These are phyloP conservation scores for Tortricodes alternella DNA, from an alignment of 2,888 invertebrate genomes.

Conservation along the genomic window DNA sequence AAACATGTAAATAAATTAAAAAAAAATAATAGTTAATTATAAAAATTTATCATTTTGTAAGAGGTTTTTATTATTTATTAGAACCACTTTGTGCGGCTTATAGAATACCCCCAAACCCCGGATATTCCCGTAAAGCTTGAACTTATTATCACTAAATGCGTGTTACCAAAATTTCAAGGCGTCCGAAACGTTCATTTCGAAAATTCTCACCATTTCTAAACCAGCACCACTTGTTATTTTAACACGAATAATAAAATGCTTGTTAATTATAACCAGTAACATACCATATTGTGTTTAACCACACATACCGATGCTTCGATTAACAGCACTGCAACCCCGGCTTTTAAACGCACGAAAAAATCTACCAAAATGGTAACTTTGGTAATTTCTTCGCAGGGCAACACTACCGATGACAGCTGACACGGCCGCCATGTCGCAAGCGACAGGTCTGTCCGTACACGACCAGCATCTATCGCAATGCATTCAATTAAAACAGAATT, in stretches of 20 bases:
- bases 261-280: slow-evolving; percentile 37
- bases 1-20: background rate
- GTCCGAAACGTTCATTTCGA: slow-evolving; percentile 2
- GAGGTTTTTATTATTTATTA: no score
- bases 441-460: slow-evolving; percentile 68
- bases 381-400: slow-evolving; percentile 84
- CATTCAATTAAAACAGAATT: slow-evolving; percentile 77
- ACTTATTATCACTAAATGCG: background rate
- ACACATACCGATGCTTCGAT: slow-evolving; percentile 48
- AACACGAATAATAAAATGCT: slow-evolving; percentile 46
- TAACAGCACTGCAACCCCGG: slow-evolving; percentile 57
- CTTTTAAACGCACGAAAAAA: slow-evolving; percentile 40
- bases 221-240: slow-evolving; percentile 78
- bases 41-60: background rate
- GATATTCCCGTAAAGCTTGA: background rate
- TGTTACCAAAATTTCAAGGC: slow-evolving; percentile 2
- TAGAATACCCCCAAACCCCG: slow-evolving; percentile 5
- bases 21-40: background rate
- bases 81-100: slow-evolving; percentile 12
- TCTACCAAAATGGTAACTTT: slow-evolving; percentile 45
- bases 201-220: slow-evolving; percentile 32
- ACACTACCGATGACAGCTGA: slow-evolving; percentile 92
- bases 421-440: slow-evolving; percentile 77
- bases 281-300: slow-evolving; percentile 62
- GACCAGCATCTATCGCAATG: slow-evolving; percentile 78